phyloP scores from a whole-genome alignment of 23 tunicate genomes.

The Oikopleura dioica region DNA sequence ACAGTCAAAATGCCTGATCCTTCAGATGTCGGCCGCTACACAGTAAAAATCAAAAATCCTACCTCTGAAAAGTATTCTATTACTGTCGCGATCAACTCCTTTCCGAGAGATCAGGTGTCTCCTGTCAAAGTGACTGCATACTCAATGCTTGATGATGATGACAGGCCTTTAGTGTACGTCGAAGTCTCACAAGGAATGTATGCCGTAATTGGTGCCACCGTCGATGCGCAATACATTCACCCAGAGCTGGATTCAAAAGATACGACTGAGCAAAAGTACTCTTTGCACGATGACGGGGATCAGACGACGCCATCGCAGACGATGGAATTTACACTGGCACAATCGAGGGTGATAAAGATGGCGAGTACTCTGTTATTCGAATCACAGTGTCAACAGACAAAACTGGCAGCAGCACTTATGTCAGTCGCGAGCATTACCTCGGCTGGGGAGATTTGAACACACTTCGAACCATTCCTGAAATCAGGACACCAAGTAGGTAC shows the following conservation, averaged over 20 bases:
- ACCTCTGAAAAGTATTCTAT: background rate
- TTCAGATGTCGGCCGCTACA: background rate
- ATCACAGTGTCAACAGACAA: background rate
- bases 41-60: background rate
- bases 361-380: background rate
- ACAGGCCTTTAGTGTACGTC: background rate
- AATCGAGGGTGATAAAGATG: background rate
- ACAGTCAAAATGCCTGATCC: background rate
- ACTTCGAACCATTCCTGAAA: too few relatives aligned
- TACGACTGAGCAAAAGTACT: background rate
- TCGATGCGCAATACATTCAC: background rate
- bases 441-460: too few relatives aligned
- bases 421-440: background rate
- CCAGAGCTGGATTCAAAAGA: background rate
- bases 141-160: too few relatives aligned
- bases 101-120: background rate
- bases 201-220: background rate
- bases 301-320: too few relatives aligned
- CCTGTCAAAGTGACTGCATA: background rate
- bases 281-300: slow-evolving; percentile 8
- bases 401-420: background rate
- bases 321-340: background rate
- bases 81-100: background rate
- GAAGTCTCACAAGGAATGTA: background rate
- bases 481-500: too few relatives aligned